Conservation (phyloP, 2,888 invertebrate genomes). For the Athripsodes cinereus region DNA sequence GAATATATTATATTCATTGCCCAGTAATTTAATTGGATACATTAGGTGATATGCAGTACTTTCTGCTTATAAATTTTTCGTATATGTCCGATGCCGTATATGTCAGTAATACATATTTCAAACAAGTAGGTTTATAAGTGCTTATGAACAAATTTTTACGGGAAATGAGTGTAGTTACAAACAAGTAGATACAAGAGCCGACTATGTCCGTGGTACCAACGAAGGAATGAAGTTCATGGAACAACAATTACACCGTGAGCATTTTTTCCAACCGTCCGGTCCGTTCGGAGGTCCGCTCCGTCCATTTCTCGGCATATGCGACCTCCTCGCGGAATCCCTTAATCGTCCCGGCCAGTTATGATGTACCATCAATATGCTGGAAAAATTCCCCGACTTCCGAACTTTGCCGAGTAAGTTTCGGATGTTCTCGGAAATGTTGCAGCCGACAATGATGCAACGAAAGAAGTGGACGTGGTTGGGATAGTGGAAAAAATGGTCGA, state of each 20-base stretch:
- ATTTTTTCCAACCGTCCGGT: not conserved
- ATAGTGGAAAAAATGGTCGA: not conserved
- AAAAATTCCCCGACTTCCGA: not conserved
- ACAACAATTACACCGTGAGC: not conserved
- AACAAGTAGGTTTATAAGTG: too few relatives aligned
- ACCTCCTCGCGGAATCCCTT: not conserved
- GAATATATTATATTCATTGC: too few relatives aligned
- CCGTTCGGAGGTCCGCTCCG: not conserved
- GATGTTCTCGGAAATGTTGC: not conserved
- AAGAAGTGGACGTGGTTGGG: not conserved
- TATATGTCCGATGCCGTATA: too few relatives aligned
- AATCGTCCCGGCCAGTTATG: slow-evolving; percentile 1
- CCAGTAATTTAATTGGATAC: too few relatives aligned
- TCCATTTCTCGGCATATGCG: slow-evolving; percentile 1
- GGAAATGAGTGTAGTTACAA: slow-evolving; percentile 1
- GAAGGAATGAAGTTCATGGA: not conserved
- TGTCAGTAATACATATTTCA: too few relatives aligned
- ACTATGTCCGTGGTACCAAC: not conserved
- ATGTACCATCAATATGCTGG: not conserved
- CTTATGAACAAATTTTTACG: not conserved
- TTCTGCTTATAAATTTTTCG: too few relatives aligned
- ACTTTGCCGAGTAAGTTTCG: not conserved
- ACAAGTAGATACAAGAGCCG: not conserved
- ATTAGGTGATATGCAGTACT: too few relatives aligned
- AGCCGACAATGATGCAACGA: not conserved